phyloP scores from a whole-genome alignment of 2,888 invertebrate genomes.

The Plebejus anna region DNA sequence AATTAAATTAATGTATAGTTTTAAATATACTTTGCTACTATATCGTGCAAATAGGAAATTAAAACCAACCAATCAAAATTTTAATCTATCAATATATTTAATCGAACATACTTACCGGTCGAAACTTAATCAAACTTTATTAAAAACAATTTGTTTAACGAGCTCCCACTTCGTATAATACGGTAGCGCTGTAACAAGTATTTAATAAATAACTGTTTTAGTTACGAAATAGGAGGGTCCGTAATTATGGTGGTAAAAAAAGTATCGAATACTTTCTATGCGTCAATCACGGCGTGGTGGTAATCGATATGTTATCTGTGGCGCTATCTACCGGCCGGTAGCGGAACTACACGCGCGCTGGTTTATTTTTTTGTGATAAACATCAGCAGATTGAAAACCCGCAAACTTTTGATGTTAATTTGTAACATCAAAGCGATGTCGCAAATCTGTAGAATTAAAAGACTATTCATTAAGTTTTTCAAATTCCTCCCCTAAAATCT shows the following conservation, averaged over 20 bases:
- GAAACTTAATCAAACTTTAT: slow-evolving; percentile 50
- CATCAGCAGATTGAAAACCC: slow-evolving; percentile 2
- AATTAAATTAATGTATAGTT: no score
- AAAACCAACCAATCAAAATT: slow-evolving; percentile 37
- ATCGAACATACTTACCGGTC: slow-evolving; percentile 37
- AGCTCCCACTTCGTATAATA: slow-evolving; percentile 57
- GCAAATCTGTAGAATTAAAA: background rate
- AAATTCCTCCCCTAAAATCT: no score
- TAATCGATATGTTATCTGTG: slow-evolving; percentile 65
- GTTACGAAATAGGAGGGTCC: slow-evolving; percentile 35
- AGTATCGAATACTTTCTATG: slow-evolving; percentile 53
- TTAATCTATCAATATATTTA: slow-evolving; percentile 45
- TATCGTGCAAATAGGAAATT: slow-evolving; percentile 39
- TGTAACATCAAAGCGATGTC: background rate
- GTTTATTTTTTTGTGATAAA: slow-evolving; percentile 5
- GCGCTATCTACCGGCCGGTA: slow-evolving; percentile 64
- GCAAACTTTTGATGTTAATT: background rate
- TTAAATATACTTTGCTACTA: background rate
- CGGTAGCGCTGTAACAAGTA: slow-evolving; percentile 50
- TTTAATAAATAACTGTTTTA: slow-evolving; percentile 42
- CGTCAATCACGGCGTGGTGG: slow-evolving; percentile 60
- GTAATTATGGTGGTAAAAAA: slow-evolving; percentile 30
- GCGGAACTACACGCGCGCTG: slow-evolving; percentile 48
- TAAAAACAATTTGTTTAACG: slow-evolving; percentile 62
- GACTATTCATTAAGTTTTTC: no score